Evolutionary conservation across 35 echinoderm and acorn worm genomes (phyloP).

Genomic region (Antedon bifida): DNA sequence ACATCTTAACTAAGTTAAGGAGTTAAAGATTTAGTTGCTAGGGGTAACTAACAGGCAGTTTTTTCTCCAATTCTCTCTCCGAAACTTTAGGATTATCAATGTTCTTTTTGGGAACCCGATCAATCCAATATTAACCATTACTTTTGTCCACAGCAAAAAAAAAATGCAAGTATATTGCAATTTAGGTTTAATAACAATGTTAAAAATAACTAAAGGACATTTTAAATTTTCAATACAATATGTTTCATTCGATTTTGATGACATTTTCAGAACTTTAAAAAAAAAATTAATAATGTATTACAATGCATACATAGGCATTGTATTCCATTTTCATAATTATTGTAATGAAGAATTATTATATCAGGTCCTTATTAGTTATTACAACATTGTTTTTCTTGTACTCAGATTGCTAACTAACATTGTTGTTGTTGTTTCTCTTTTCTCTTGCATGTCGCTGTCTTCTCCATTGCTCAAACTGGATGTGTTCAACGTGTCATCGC

Average conservation of each 20-base stretch:
- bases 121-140: background rate
- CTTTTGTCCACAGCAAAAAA: background rate
- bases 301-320: no score
- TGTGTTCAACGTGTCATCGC: background rate
- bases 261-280: no score
- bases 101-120: background rate
- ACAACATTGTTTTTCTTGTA: background rate
- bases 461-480: background rate
- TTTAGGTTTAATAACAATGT: background rate
- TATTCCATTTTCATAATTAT: no score
- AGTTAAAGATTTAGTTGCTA: background rate
- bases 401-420: background rate
- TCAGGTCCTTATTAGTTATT: background rate
- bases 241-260: no score
- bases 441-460: background rate
- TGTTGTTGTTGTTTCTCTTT: background rate
- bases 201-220: background rate
- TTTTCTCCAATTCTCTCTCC: background rate
- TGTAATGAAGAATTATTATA: no score
- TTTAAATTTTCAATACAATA: no score
- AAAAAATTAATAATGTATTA: no score
- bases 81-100: background rate
- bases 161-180: background rate
- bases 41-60: background rate
- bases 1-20: no score